Base-by-base conservation (phyloP, 2,113 vertebrate genomes). In the Nicator chloris region DNA sequence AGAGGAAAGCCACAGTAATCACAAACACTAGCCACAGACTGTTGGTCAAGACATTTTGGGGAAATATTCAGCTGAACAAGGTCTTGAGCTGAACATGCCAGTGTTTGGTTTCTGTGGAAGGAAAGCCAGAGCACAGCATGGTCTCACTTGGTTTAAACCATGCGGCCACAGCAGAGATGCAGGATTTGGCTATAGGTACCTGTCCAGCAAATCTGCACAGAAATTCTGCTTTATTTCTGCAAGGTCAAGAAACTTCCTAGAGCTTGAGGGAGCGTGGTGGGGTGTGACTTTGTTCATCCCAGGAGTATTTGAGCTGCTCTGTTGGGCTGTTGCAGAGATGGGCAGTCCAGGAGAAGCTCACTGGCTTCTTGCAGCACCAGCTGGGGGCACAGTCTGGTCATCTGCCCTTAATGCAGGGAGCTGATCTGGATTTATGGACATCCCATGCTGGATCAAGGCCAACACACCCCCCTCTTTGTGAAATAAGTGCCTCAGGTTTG, bases 221-320 rank as follows among this genome's bases (percentile, higher is more conserved):
- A 40, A 76, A 14, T 30, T 42, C 47, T 28, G 24, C 23, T 53
- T 45, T 28, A 27, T 64, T 79, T 31, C 35, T n/a, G 13, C 12
- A 15, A 19, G 35, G 30, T 35, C 8, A 33, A 75, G 51, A 27
- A 45, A 23, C 6, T 26, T 35, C 56, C 26, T 37, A 0, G 37
- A 23, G 30, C 31, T 61, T 0, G 0, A 17, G 59, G 42, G 51
- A 65, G 45, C 2, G 1, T 2, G 4, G 12, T 22, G 24, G 14
- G 50, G 4, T 2, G 4, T 54, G 76, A 10, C 21, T 39, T 24
- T 7, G 31, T 39, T 76, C 2, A 68, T 33, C 23, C 54, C 8
- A 6, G 68, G 19, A 33, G 3, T 44, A 3, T 23, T 5, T 22
- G 59, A n/a, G 42, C 26, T 72, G 1, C 1, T 80, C 33, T 37